These are phyloP conservation scores for Aeoliscus strigatus DNA, from an alignment of 2,797 vertebrate species.

Conservation along the genomic window DNA sequence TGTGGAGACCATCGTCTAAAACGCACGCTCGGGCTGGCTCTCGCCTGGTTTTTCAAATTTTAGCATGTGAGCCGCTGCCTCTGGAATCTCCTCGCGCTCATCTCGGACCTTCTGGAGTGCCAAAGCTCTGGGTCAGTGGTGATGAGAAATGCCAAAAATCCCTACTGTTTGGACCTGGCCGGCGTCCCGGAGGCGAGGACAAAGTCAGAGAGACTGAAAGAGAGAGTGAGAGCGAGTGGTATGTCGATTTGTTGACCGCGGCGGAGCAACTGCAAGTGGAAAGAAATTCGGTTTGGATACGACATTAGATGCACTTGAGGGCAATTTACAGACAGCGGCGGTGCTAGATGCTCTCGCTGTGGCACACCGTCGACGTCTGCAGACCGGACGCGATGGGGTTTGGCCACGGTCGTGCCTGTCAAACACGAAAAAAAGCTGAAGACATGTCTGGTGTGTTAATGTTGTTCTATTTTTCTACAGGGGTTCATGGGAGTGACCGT, in stretches of 20 bases:
- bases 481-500: slow-evolving; percentile 79
- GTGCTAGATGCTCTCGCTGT: slow-evolving; percentile 60
- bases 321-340: slow-evolving; percentile 43
- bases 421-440: slow-evolving; percentile 46
- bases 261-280: slow-evolving; percentile 34
- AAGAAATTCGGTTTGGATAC: slow-evolving; percentile 45
- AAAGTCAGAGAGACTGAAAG: slow-evolving; percentile 22
- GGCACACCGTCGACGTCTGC: slow-evolving; percentile 58
- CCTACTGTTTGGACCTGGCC: slow-evolving; percentile 58
- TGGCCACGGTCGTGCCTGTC: slow-evolving; percentile 69
- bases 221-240: slow-evolving; percentile 22
- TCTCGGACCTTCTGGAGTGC: slow-evolving; percentile 50
- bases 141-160: slow-evolving; percentile 64
- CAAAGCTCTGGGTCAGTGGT: slow-evolving; percentile 52
- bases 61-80: slow-evolving; percentile 26
- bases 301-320: slow-evolving; percentile 29
- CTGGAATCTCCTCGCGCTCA: slow-evolving; percentile 45
- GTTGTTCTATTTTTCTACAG: slow-evolving; percentile 88
- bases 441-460: slow-evolving; percentile 82
- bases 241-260: slow-evolving; percentile 35
- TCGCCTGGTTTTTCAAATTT: slow-evolving; percentile 23
- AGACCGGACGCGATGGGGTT: slow-evolving; percentile 55
- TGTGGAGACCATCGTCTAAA: slow-evolving; percentile 89
- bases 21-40: slow-evolving; percentile 2
- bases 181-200: slow-evolving; percentile 45